Conservation (phyloP, 2,797 vertebrate genomes). For the Moxostoma hubbsi region DNA sequence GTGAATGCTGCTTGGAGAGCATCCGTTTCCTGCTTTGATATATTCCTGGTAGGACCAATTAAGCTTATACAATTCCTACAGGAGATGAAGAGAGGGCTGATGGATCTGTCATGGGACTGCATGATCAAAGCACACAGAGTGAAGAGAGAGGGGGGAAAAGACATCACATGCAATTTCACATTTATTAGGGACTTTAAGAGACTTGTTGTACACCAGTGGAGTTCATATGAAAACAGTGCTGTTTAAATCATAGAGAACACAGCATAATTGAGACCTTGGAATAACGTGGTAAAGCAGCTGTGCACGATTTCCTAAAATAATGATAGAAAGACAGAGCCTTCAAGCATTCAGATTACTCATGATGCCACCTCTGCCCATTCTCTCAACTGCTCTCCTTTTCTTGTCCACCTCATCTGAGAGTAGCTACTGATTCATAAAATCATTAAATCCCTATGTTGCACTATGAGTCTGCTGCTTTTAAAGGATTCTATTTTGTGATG, state of each 20-base stretch:
- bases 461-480: constrained; percentile 61
- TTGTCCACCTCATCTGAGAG: constrained; percentile 70
- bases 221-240: constrained; percentile 67
- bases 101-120: constrained; percentile 77
- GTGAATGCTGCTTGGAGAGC: constrained; percentile 71
- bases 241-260: constrained; percentile 67
- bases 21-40: constrained; percentile 78
- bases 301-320: constrained; percentile 67
- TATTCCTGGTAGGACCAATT: constrained; percentile 80
- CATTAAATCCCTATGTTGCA: constrained; percentile 64
- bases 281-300: constrained; percentile 70
- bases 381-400: constrained; percentile 31
- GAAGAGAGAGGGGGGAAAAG: constrained; percentile 46
- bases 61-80: constrained; percentile 74
- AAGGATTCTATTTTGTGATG: constrained; percentile 61
- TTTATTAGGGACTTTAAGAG: constrained; percentile 76
- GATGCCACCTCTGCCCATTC: constrained; percentile 43
- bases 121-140: constrained; percentile 75
- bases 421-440: constrained; percentile 70
- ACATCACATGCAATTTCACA: constrained; percentile 73
- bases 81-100: constrained; percentile 75
- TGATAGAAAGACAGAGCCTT: constrained; percentile 65
- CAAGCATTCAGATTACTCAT: constrained; percentile 61
- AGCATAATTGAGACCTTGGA: constrained; percentile 71
- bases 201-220: constrained; percentile 71